Conservation (phyloP, 2,113 vertebrate species). For the Phylloscopus trochiloides region DNA sequence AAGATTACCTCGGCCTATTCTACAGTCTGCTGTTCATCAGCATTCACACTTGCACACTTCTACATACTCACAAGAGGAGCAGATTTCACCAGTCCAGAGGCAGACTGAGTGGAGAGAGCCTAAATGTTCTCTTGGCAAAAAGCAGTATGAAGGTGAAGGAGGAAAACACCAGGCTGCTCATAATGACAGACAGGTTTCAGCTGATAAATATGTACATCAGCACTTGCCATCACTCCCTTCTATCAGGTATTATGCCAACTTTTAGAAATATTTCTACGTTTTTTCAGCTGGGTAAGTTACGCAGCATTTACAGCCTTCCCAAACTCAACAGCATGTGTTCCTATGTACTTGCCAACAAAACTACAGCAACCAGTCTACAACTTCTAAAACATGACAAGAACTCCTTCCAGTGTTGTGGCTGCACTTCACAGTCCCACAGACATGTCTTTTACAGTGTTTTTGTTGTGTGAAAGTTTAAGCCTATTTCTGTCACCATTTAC, state of each 20-base stretch:
- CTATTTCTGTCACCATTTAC: neutral
- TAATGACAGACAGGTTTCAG: neutral
- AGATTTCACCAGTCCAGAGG: neutral
- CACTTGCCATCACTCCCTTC: neutral
- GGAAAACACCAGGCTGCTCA: neutral
- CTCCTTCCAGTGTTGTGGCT: neutral
- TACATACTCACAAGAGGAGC: neutral
- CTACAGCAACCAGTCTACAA: neutral
- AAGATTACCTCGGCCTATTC: neutral
- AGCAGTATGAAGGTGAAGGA: neutral
- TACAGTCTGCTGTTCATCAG: neutral
- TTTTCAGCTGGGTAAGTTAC: neutral
- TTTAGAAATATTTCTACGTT: neutral
- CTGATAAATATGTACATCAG: rapidly evolving
- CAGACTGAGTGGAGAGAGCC: rapidly evolving
- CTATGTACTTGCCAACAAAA: neutral
- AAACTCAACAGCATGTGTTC: neutral
- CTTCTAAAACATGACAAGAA: neutral
- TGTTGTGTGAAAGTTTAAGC: neutral
- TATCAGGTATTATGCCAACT: neutral
- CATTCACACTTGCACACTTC: neutral
- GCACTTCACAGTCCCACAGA: neutral
- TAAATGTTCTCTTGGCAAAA: neutral
- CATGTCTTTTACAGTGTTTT: neutral
- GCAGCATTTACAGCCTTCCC: neutral